Base-by-base conservation (phyloP, 2,888 invertebrate species). In the Sicus ferrugineus region DNA sequence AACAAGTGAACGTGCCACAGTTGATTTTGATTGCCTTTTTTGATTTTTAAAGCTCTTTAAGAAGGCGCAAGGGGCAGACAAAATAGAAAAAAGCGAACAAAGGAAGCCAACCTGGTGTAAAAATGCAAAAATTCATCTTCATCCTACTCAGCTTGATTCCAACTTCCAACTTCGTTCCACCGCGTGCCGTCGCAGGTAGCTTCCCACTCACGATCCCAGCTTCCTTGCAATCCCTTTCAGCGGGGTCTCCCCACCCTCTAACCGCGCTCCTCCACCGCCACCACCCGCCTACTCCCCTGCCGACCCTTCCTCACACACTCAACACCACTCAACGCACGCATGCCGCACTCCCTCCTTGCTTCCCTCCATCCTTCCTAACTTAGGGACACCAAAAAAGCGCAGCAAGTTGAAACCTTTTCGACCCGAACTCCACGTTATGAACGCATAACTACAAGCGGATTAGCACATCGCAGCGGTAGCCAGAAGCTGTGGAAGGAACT, bases 371-470 rank as follows among this genome's bases (percentile, higher is more conserved):
- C n/a, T n/a, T n/a, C n/a, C n/a, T n/a, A n/a, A n/a, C n/a, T n/a
- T n/a, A n/a, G n/a, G n/a, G n/a, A n/a, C n/a, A n/a, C n/a, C n/a
- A 7, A 1, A 14, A 34, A 34, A 14, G 34, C 9, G 42, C 42
- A 26, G 9, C 54, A 9, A 2, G n/a, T 21, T n/a, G 64, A 21
- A 50, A 23, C 14, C 16, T 14, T 50, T 19, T 50, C 9, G 21
- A 61, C 16, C 59, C 21, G 19, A 21, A 21, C 38, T 34, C 14
- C 28, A 62, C 28, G 26, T 14, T 28, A 23, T 54, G 26, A 34
- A 54, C 23, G 52, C n/a, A 38, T 34, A 65, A 65, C 64, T 65
- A 38, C 52, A 52, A 65, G 64, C 64, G 64, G 52, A 65, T 65
- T 65, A 65, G 52, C 42, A 48, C 28, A 28, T 48, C 63, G 19